Evolutionary conservation across 2,888 invertebrate species (phyloP), one percentile per base, ranked within the genome.

Genomic region (Parascotia fuliginaria): DNA sequence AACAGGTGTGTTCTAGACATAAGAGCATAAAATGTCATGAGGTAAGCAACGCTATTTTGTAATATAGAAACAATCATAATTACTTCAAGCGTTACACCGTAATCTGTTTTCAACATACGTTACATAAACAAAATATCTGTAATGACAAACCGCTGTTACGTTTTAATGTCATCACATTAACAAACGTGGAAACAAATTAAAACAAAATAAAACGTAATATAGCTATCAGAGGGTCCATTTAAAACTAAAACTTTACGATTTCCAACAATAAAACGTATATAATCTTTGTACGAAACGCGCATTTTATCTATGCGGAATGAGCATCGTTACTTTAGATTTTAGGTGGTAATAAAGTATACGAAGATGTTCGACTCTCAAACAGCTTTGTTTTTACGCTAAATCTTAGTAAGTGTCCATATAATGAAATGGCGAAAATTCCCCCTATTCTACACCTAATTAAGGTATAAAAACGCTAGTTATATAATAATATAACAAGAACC

Each of bases 241-340:
- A 39, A 53, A 54, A 66, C 47, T 58, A 47, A 57, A 66, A 59
- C 37, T 55, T 64, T 67, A 64, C 45, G 39, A 38, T 42, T 52
- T 47, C 11, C 37, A 63, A 59, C 55, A 58, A 62, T 64, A 66
- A 64, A 64, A 44, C 42, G 51, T 38, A 37, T 57, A 52, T 61
- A 55, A 49, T 61, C 51, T 51, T 57, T 57, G 62, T 48, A 48
- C 57, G 57, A 57, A 57, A 37, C 29, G 29, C 44, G 46, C 24
- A 59, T 62, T 66, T 62, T 55, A 64, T 65, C 43, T 67, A 40
- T 59, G 49, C 19, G 52, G 29, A 67, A 67, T 53, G 51, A 48
- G 47, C 42, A 47, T 53, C 55, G 49, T 65, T 64, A 62, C 66
- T 64, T 63, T 39, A 52, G 46, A 52, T 62, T 64, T 66, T 58